These are phyloP conservation scores for Pseudoips prasinana DNA, from an alignment of 2,888 invertebrate genomes.

Conservation along the genomic window DNA sequence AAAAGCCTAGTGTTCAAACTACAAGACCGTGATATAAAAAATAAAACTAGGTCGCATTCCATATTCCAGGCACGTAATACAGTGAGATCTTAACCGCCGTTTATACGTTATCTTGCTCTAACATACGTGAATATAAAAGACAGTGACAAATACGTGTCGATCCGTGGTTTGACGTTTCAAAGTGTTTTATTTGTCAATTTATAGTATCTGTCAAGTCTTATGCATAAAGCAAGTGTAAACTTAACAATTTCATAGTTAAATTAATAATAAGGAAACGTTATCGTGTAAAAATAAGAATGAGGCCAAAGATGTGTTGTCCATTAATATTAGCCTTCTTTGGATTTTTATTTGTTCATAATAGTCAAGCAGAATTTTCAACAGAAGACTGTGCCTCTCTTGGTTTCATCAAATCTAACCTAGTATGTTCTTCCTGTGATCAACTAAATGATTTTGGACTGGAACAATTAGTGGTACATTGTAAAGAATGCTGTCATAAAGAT, in stretches of 20 bases:
- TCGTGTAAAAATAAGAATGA: constrained; percentile 1
- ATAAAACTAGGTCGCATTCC: too few species aligned
- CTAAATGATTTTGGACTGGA: constrained; percentile 88
- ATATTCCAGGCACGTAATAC: too few species aligned
- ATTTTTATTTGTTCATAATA: constrained; percentile 25
- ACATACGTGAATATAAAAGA: too few species aligned
- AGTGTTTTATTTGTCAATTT: background rate
- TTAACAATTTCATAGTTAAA: too few species aligned
- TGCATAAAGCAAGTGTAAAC: too few species aligned
- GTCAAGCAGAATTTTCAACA: constrained; percentile 83
- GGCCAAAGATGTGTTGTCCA: constrained; percentile 9
- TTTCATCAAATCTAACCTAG: constrained; percentile 91
- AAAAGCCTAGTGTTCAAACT: too few species aligned
- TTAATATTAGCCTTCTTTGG: constrained; percentile 11
- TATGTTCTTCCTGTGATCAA: constrained; percentile 95
- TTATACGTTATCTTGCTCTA: too few species aligned
- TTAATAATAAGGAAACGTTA: too few species aligned
- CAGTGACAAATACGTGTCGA: background rate
- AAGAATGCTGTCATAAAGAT: constrained; percentile 91
- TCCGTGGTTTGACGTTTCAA: background rate
- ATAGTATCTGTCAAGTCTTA: too few species aligned
- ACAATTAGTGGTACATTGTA: constrained; percentile 86
- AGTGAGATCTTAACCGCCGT: too few species aligned
- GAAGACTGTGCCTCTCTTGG: constrained; percentile 94
- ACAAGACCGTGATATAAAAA: too few species aligned